Evolutionary conservation across 1,140 invertebrate genomes (phyloP).

Genomic region (Cyclargus thomasi): DNA sequence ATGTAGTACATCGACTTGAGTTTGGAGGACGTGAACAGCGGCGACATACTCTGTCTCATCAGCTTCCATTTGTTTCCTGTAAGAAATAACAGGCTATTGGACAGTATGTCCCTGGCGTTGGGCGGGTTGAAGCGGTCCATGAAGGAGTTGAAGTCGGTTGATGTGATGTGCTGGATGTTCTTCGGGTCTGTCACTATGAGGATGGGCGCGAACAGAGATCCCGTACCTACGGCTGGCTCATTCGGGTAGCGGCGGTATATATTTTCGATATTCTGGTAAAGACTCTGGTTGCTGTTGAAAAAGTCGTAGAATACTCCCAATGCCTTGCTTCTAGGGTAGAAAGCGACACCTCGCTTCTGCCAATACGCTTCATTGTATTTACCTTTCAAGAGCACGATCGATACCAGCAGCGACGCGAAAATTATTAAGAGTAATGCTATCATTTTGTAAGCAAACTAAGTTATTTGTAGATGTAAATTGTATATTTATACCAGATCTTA

Average conservation of each 20-base stretch:
- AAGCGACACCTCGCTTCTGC: slow-evolving; percentile 31
- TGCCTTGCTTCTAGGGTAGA: slow-evolving; percentile 29
- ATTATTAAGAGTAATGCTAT: neutral
- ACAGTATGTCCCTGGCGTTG: slow-evolving; percentile 71
- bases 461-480: too few relatives aligned
- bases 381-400: slow-evolving; percentile 21
- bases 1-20: slow-evolving; percentile 69
- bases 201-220: slow-evolving; percentile 52
- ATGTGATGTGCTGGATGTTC: slow-evolving; percentile 50
- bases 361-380: slow-evolving; percentile 29
- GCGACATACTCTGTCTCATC: slow-evolving; percentile 59
- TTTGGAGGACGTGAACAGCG: slow-evolving; percentile 64
- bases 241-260: slow-evolving; percentile 36
- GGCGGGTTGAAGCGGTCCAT: slow-evolving; percentile 57
- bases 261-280: slow-evolving; percentile 31
- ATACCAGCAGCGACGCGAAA: slow-evolving; percentile 12
- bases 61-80: slow-evolving; percentile 62
- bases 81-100: slow-evolving; percentile 72
- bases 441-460: too few relatives aligned
- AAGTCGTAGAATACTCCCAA: slow-evolving; percentile 34
- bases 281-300: slow-evolving; percentile 23
- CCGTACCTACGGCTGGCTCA: slow-evolving; percentile 47
- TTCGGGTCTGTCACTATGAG: slow-evolving; percentile 53
- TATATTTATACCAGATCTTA: too few relatives aligned
- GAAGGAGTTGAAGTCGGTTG: slow-evolving; percentile 72